Conservation (phyloP, 1,140 invertebrate species). For the Bathynomus jamesi region DNA sequence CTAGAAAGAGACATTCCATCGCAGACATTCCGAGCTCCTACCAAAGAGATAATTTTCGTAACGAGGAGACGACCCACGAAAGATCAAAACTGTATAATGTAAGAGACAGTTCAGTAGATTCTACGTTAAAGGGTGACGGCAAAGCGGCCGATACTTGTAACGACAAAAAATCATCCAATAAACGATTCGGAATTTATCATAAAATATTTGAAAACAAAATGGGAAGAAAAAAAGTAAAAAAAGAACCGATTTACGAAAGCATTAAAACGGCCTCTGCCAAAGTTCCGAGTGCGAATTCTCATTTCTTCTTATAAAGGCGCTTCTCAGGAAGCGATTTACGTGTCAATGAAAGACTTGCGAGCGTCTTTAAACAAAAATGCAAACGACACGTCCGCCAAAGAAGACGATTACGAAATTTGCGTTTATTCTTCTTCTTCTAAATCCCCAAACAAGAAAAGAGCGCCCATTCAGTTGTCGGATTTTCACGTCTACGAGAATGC, state of each 20-base stretch:
- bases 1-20: conserved; percentile 26
- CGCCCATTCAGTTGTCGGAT: background rate
- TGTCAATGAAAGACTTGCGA: conserved; percentile 28
- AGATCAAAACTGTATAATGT: background rate
- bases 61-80: background rate
- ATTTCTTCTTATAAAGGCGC: conserved; percentile 7
- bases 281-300: conserved; percentile 5
- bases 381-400: background rate
- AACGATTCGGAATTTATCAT: background rate
- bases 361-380: conserved; percentile 1
- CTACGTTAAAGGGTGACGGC: background rate
- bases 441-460: conserved; percentile 6
- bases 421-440: conserved; percentile 2
- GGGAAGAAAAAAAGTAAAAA: conserved; percentile 2
- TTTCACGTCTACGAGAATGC: conserved; percentile 26
- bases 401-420: background rate
- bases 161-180: background rate
- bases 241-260: conserved; percentile 25
- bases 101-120: background rate
- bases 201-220: conserved; percentile 4
- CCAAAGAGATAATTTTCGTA: background rate
- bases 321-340: conserved; percentile 21
- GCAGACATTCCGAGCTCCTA: conserved; percentile 18
- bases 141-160: background rate
- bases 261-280: conserved; percentile 8